These are phyloP conservation scores for Ifrita kowaldi DNA, from an alignment of 2,113 vertebrate species.

Conservation along the genomic window DNA sequence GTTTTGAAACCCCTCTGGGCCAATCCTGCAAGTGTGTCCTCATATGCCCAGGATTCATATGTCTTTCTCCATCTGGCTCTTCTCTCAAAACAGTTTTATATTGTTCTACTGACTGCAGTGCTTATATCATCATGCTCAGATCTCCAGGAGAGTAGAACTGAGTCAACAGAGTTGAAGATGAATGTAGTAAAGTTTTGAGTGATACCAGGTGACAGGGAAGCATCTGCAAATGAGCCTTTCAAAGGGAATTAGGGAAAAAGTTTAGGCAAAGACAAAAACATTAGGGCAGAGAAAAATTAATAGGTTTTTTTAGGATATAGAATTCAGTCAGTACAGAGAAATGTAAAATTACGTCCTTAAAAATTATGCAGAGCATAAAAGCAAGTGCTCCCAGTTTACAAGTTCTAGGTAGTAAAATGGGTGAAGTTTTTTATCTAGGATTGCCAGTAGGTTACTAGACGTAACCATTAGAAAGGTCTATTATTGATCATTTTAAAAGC, in stretches of 20 bases:
- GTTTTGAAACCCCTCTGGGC: neutral
- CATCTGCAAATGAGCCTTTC: neutral
- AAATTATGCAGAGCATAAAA: neutral
- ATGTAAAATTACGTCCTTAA: neutral
- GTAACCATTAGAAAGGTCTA: neutral
- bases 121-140: neutral
- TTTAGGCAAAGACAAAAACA: neutral
- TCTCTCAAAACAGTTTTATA: conserved; percentile 24
- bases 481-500: neutral
- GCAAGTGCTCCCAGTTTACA: neutral
- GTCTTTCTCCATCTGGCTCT: conserved; percentile 30
- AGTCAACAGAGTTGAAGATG: neutral
- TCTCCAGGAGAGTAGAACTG: neutral
- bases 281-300: neutral
- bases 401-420: neutral
- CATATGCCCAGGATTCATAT: neutral
- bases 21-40: conserved; percentile 18
- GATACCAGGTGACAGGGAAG: neutral
- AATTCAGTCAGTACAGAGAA: neutral
- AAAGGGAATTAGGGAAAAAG: neutral
- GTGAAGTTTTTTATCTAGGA: neutral
- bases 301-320: neutral
- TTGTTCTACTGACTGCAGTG: neutral
- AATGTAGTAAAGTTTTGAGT: neutral
- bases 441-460: neutral